Evolutionary conservation across 2,888 invertebrate species (phyloP), one percentile per base, ranked within the genome.

Genomic region (Drosophila barbarae): DNA sequence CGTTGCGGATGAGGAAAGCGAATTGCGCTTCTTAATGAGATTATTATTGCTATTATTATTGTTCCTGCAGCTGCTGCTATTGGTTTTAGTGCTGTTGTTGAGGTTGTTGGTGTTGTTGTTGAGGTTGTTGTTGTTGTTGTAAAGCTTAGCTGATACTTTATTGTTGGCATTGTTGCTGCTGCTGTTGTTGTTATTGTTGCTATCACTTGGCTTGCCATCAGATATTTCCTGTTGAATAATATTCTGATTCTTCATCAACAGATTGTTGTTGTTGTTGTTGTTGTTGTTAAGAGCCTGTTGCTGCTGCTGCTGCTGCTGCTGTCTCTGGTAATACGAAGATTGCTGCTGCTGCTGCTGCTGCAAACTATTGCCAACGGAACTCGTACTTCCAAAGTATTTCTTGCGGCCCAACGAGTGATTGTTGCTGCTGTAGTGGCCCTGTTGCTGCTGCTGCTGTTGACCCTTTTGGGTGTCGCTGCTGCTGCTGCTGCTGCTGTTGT

Each of bases 231-330:
- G 47, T 4, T 74, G 52, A n/a, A 50, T 41, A 15, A 70, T 61
- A 53, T 82, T 82, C 69, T 82, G 76, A 70, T 86, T 84, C 58
- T 86, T 82, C 18, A 73, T 71, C 15, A 70, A 12, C 26, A 54
- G 36, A 55, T 68, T 77, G 18, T 77, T 82, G 57, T 64, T 76
- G 39, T 69, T 76, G 39, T 69, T 74, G 53, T 63, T 26, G 26
- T 26, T 26, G 26, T 26, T 10, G n/a, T 36, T 15, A 63, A 41
- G 36, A 12, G 15, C 10, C 21, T 65, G 41, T 18, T 49, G 51
- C 23, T 49, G 51, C 30, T 63, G 64, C 12, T n/a, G n/a, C n/a
- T n/a, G n/a, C n/a, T n/a, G n/a, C n/a, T 61, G 64, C 12, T 72
- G 71, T 35, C 72, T 69, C 18, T 72, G 69, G 30, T 56, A 71